phyloP scores from a whole-genome alignment of 1,140 invertebrate species.

The Platorchestia sp. region DNA sequence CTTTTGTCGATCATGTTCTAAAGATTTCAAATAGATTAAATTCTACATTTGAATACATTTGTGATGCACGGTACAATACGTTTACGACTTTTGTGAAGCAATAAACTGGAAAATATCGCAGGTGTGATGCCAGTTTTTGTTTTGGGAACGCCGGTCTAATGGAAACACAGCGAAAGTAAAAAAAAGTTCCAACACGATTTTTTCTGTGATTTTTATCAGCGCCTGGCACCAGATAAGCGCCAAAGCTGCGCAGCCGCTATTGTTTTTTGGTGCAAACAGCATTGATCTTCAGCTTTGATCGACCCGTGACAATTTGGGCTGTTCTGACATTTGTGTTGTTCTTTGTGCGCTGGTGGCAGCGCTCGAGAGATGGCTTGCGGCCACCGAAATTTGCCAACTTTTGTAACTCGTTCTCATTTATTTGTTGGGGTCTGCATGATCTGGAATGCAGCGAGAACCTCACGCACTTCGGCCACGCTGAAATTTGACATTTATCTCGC shows the following conservation, averaged over 20 bases:
- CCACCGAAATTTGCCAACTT: background rate
- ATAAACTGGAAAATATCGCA: background rate
- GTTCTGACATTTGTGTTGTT: background rate
- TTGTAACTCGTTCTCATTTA: background rate
- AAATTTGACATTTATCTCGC: background rate
- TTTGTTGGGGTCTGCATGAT: background rate
- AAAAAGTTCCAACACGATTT: background rate
- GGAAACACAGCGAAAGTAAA: background rate
- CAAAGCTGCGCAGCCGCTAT: background rate
- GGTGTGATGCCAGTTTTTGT: background rate
- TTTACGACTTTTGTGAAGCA: background rate
- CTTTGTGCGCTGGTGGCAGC: background rate
- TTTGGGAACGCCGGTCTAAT: background rate
- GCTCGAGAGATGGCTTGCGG: background rate
- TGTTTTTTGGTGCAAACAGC: background rate
- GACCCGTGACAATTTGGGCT: background rate
- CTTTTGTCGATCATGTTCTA: too few relatives aligned
- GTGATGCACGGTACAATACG: too few relatives aligned
- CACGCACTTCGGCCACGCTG: background rate
- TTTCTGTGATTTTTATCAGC: background rate
- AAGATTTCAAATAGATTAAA: background rate
- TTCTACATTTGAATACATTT: background rate
- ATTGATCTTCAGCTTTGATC: conserved; percentile 51
- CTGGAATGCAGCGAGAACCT: background rate
- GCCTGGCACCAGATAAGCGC: background rate